phyloP scores from a whole-genome alignment of 2,888 invertebrate species.

The Polyommatus icarus region DNA sequence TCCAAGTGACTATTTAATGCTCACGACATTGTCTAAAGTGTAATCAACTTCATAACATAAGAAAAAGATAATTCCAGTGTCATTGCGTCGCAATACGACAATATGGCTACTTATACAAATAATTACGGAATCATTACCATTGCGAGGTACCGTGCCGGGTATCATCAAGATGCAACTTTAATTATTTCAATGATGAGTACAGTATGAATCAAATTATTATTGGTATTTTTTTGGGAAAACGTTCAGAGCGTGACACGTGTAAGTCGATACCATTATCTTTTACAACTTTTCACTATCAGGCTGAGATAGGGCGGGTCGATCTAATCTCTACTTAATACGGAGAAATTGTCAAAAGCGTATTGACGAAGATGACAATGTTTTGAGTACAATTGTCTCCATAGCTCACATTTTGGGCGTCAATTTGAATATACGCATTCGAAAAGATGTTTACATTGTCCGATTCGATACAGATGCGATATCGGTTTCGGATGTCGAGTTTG shows the following conservation, averaged over 20 bases:
- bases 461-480: constrained; percentile 65
- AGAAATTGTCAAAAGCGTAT: neutral
- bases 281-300: neutral
- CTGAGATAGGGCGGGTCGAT: neutral
- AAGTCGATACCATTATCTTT: neutral
- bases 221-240: neutral
- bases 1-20: constrained; percentile 20
- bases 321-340: neutral
- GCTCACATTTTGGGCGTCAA: neutral
- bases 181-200: neutral
- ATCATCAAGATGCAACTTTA: constrained; percentile 13
- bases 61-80: constrained; percentile 28
- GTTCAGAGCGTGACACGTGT: neutral
- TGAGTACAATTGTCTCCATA: neutral
- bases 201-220: neutral
- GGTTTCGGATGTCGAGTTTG: constrained; percentile 49
- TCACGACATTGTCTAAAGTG: constrained; percentile 25
- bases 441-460: constrained; percentile 42
- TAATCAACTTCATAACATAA: constrained; percentile 24
- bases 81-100: constrained; percentile 20
- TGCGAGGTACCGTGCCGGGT: neutral
- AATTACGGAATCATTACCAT: constrained; percentile 28
- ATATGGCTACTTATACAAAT: constrained; percentile 8
- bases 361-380: neutral
- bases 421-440: constrained; percentile 17